Conservation (phyloP, 1,140 invertebrate species). For the Rhopalosiphum padi region DNA sequence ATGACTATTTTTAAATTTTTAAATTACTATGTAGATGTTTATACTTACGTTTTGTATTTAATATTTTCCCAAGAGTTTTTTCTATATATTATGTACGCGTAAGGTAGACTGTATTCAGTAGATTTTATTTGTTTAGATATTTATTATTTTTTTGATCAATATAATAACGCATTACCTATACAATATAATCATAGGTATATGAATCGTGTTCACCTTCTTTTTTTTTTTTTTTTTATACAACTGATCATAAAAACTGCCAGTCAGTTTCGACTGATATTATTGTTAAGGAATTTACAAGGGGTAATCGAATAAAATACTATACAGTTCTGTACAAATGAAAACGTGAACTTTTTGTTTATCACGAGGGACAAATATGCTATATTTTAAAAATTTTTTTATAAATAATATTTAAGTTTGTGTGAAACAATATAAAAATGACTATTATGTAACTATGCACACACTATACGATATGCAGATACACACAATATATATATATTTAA, state of each 20-base stretch:
- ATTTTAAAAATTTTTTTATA: neutral
- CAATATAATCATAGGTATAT: neutral
- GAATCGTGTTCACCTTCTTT: neutral
- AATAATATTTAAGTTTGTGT: no score
- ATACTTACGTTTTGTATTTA: no score
- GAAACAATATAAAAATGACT: no score
- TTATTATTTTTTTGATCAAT: neutral
- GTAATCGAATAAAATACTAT: neutral
- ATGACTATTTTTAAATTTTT: no score
- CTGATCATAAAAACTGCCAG: neutral
- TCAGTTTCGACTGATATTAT: neutral
- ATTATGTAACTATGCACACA: no score
- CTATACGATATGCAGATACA: no score
- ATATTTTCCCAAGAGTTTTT: no score
- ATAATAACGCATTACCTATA: neutral
- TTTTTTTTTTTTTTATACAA: neutral
- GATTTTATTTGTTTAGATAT: no score
- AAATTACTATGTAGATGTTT: no score
- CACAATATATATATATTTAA: no score
- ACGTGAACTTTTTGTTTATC: neutral
- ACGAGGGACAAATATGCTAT: neutral
- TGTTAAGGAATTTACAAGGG: neutral
- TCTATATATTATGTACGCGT: no score
- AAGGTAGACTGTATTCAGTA: no score
- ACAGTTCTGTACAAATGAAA: neutral